Conservation (phyloP, 2,888 invertebrate species). For the Leptinotarsa juncta region DNA sequence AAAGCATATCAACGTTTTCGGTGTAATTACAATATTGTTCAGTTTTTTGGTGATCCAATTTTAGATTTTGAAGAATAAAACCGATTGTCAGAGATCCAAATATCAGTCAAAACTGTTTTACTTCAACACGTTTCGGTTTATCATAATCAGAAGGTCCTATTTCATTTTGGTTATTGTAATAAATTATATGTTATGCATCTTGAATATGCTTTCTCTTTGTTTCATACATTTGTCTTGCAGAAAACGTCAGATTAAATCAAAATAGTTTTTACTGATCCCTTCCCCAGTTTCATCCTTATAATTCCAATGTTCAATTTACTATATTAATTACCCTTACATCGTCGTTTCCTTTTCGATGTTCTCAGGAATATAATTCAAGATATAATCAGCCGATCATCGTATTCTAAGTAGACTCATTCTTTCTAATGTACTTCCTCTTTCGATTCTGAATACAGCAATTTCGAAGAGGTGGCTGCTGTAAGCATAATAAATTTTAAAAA, state of each 20-base stretch:
- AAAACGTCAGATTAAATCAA: neutral
- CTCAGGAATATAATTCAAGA: neutral
- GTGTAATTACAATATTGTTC: too few relatives aligned
- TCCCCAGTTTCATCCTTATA: neutral
- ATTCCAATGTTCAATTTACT: neutral
- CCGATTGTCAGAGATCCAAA: too few relatives aligned
- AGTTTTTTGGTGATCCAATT: too few relatives aligned
- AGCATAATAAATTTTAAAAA: conserved; percentile 8
- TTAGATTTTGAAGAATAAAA: too few relatives aligned
- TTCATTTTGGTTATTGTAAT: too few relatives aligned
- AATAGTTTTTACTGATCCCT: neutral
- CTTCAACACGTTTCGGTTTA: too few relatives aligned
- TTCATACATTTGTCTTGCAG: too few relatives aligned
- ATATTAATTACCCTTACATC: neutral
- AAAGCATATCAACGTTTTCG: too few relatives aligned
- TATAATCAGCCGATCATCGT: neutral
- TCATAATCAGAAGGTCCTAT: too few relatives aligned
- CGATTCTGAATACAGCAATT: conserved; percentile 2
- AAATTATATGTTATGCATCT: too few relatives aligned
- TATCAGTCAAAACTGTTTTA: too few relatives aligned
- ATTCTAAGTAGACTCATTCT: neutral
- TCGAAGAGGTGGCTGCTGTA: conserved; percentile 6
- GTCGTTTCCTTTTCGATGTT: neutral
- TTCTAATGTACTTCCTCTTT: neutral
- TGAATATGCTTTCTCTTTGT: too few relatives aligned